Evolutionary conservation across 2,797 vertebrate genomes (phyloP), one percentile per base, ranked within the genome.

Genomic region (Lycodopsis pacificus): DNA sequence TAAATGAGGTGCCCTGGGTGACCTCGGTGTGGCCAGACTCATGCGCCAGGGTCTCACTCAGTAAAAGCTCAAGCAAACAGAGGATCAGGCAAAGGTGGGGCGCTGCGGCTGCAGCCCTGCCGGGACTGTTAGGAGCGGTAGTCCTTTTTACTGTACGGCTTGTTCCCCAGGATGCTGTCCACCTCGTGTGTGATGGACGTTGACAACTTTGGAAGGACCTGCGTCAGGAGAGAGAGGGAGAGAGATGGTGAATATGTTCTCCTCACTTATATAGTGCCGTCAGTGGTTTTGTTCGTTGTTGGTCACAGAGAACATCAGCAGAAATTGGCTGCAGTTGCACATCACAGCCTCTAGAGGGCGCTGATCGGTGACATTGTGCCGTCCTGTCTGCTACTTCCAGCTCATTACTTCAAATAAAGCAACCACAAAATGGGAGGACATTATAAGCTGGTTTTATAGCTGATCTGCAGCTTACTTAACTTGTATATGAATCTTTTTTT

Each of bases 101-200:
- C 76, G 54, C 75, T 90, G 91, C 70, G 8, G 87, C 84, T 80
- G 89, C 89, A 88, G 90, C 87, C 85, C 90, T 88, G 89, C 81
- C 40, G 85, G 88, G 88, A n/a, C n/a, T n/a, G n/a, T 93, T 93
- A 99, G 91, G 98, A 99, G 82, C 98, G 91, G 93, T 99, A 99
- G 96, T 99, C 98, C 94, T 99, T 99, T 96, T 99, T 99, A 97
- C 97, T 99, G 95, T 98, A 99, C 87, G 98, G 98, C 94, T 99
- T 99, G 95, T 99, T 99, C 92, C 98, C 98, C 95, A 99, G 95
- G 94, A 99, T 99, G 93, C 97, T 98, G 89, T 99, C 98, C 77
- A 99, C 96, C 96, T 99, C 98, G 0, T 99, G 98, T 90, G 96
- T 94, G 69, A 99, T 96, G 88, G 98, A 99, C 77, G 98, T 98